These are phyloP conservation scores for Chaetoderma sp. DNA, from an alignment of 2,888 invertebrate genomes.

Conservation along the genomic window DNA sequence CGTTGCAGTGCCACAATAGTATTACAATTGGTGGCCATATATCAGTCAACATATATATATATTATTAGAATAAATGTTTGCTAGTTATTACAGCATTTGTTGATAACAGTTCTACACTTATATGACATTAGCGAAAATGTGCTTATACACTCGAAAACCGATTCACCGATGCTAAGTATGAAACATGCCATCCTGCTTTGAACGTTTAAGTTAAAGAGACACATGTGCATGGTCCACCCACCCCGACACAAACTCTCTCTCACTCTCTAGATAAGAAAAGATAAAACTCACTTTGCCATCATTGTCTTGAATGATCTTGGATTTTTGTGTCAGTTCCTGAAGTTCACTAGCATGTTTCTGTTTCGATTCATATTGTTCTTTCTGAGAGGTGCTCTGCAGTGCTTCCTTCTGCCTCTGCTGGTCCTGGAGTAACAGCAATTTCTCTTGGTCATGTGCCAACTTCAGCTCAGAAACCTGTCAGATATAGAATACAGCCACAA, in stretches of 20 bases:
- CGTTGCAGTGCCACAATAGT: no score
- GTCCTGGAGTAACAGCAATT: conserved; percentile 53
- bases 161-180: no score
- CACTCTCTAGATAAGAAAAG: not conserved
- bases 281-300: conserved; percentile 49
- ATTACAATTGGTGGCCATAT: no score
- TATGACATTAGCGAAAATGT: no score
- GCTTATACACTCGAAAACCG: no score
- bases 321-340: conserved; percentile 47
- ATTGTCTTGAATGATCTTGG: conserved; percentile 50
- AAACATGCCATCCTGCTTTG: no score
- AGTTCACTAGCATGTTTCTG: conserved; percentile 50
- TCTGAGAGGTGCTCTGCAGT: conserved; percentile 54
- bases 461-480: conserved; percentile 56
- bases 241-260: no score
- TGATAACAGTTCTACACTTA: no score
- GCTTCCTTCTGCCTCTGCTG: conserved; percentile 60
- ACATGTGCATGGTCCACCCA: not conserved
- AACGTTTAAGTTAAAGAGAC: no score
- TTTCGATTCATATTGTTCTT: conserved; percentile 52
- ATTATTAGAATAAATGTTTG: no score
- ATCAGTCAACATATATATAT: no score
- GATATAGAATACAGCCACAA: not conserved
- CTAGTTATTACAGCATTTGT: no score
- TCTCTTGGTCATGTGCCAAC: conserved; percentile 57